Conservation (phyloP, 2,888 invertebrate genomes). For the Apodemia mormo region DNA sequence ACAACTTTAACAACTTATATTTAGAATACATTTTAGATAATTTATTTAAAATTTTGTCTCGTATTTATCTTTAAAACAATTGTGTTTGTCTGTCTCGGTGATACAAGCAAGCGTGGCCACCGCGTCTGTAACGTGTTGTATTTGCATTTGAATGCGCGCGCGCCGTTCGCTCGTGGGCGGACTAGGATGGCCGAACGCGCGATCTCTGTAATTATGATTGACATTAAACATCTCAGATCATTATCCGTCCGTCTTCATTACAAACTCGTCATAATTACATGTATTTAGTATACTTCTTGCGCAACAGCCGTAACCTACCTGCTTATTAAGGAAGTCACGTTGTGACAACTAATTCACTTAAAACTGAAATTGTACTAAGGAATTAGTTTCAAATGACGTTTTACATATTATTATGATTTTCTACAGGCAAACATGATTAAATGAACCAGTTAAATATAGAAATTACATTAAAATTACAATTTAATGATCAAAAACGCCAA, state of each 20-base stretch:
- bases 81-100: background rate
- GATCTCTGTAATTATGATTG: conserved; percentile 35
- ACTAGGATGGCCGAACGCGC: conserved; percentile 32
- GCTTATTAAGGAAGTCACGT: background rate
- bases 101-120: conserved; percentile 27
- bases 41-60: too few relatives aligned
- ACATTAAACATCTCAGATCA: conserved; percentile 36
- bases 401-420: too few relatives aligned
- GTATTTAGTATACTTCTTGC: background rate
- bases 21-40: too few relatives aligned
- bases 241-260: conserved; percentile 26
- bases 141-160: conserved; percentile 66
- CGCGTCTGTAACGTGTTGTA: conserved; percentile 41
- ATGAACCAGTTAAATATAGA: too few relatives aligned
- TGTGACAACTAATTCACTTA: background rate
- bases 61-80: too few relatives aligned
- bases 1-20: too few relatives aligned
- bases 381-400: too few relatives aligned
- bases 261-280: conserved; percentile 27
- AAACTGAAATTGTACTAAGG: background rate
- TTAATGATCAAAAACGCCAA: too few relatives aligned
- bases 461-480: too few relatives aligned
- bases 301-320: background rate
- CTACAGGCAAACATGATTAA: too few relatives aligned
- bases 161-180: conserved; percentile 39